Conservation (phyloP, 1,140 invertebrate genomes). For the Atopsyche davidsoni region DNA sequence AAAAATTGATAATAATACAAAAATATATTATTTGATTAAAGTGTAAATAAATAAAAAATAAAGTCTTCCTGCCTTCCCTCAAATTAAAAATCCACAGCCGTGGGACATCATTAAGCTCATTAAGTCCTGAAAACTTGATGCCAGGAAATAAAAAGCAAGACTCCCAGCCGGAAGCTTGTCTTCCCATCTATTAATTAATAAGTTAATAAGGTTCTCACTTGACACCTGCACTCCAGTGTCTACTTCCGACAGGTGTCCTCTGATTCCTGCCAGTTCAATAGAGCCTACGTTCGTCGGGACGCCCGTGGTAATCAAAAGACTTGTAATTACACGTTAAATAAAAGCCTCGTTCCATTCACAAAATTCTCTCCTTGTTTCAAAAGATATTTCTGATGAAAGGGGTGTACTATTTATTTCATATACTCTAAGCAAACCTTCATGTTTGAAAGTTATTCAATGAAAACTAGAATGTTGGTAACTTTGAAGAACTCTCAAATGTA, state of each 20-base stretch:
- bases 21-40: too few species aligned
- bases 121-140: too few species aligned
- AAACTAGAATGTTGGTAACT: too few species aligned
- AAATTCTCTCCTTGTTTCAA: conserved; percentile 11
- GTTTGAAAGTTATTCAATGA: too few species aligned
- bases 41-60: too few species aligned
- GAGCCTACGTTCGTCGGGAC: background rate
- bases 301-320: conserved; percentile 10
- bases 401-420: background rate
- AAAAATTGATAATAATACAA: too few species aligned
- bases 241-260: background rate
- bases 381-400: background rate
- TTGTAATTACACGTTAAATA: conserved; percentile 25
- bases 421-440: background rate
- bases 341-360: conserved; percentile 18
- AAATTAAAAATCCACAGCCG: too few species aligned
- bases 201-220: conserved; percentile 22
- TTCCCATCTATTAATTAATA: conserved; percentile 29
- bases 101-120: too few species aligned
- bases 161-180: too few species aligned
- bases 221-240: conserved; percentile 11
- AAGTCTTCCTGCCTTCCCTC: too few species aligned
- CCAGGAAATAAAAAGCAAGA: too few species aligned
- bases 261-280: conserved; percentile 11
- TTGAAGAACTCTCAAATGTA: too few species aligned